These are phyloP conservation scores for Solenodon paradoxus DNA, from an alignment of 2,113 vertebrate genomes.

Conservation along the genomic window DNA sequence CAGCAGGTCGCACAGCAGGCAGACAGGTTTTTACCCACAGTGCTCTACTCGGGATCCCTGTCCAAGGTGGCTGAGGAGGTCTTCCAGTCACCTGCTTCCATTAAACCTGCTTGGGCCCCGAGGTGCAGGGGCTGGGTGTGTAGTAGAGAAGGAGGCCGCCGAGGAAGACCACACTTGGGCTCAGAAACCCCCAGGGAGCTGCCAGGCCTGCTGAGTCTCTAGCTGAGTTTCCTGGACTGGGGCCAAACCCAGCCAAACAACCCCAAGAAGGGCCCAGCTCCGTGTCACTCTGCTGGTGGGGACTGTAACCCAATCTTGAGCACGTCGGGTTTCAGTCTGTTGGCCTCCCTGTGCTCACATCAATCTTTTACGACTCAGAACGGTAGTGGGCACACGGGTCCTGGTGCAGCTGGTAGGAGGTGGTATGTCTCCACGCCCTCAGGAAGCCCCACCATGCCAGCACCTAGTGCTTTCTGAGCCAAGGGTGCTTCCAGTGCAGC, in stretches of 20 bases:
- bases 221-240: background rate
- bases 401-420: background rate
- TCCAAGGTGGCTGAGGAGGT: too few relatives aligned
- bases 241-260: background rate
- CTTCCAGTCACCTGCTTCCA: background rate
- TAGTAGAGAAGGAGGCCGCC: background rate
- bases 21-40: background rate
- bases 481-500: background rate
- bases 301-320: background rate
- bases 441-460: background rate
- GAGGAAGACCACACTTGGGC: background rate
- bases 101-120: too few relatives aligned
- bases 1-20: background rate
- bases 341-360: background rate
- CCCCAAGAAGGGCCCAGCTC: background rate
- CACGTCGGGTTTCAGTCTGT: background rate
- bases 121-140: background rate
- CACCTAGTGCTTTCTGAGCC: background rate
- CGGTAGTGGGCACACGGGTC: background rate
- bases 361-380: conserved; percentile 42
- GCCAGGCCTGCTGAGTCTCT: background rate
- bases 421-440: background rate
- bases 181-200: background rate
- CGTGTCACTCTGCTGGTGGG: background rate
- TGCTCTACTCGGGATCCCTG: background rate